Evolutionary conservation across 2,888 invertebrate species (phyloP), one percentile per base, ranked within the genome.

Genomic region (Diloba caeruleocephala): DNA sequence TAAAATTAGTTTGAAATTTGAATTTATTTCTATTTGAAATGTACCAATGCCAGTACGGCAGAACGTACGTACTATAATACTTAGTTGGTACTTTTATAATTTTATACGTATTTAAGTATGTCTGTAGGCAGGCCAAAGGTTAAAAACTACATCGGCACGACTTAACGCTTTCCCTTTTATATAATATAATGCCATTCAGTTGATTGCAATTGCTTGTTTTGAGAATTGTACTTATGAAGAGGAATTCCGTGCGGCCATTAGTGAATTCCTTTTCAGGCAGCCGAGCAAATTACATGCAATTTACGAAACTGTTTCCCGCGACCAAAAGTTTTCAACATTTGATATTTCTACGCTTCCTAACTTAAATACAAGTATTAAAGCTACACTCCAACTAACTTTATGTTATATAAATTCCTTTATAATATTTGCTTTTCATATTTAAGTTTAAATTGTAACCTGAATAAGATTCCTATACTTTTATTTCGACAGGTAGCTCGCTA

Each of bases 221-320:
- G 71, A 72, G 60, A 69, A 68, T 74, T 76, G 71, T 76, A 76
- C 65, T 77, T 75, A 76, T 76, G 76, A 72, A 75, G 76, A 69
- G 68, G 72, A 79, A 84, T 81, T 82, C 80, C 82, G 64, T 49
- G 61, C 74, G 71, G 74, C 80, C 85, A 88, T 88, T 88, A 87
- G 82, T 69, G 72, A 78, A 85, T 85, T 81, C 82, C 82, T 82
- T 74, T 82, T 78, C 77, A 78, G 64, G 70, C 72, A 80, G 65
- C 77, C 74, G 65, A 78, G 80, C 81, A 87, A 59, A 88, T 88
- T 87, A 84, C 84, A 73, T 82, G 81, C 84, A 85, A 87, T 88
- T 89, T 87, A 82, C 78, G 76, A 72, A 83, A 84, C 81, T 77
- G 81, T 81, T 81, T 81, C 73, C 74, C 67, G 60, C 76, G 71